Base-by-base conservation (phyloP, 2,113 vertebrate species). In the Kobus ellipsiprymnus region DNA sequence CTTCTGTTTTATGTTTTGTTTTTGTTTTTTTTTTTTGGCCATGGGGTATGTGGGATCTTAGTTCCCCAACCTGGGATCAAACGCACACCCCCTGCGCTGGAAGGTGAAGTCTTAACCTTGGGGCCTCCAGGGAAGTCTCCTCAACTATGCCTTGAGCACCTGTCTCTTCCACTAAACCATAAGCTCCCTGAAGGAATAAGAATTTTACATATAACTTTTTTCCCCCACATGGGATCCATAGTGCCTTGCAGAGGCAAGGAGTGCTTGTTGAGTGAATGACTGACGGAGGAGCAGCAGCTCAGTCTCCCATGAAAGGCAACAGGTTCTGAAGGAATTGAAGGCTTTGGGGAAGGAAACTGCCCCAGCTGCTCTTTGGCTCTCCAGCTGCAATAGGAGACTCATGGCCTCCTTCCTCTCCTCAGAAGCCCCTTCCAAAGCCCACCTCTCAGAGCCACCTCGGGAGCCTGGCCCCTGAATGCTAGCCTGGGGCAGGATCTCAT, bases 141-240 rank as follows among this genome's bases (percentile, higher is more conserved):
- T 80, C 77, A 50, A 3, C 46, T 80, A 19, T 1, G 46, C 15
- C 46, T 80, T 50, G 77, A 80, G 27, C 8, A 4, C 46, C 27
- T 80, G 77, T 50, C 64, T 95, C 14, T 78, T 81, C 44, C 33
- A 71, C 6, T 64, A 40, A 55, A 59, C 59, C 14, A 11, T 21
- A 78, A 36, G 62, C 77, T 48, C 5, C 30, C 62, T 40, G 77
- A 57, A 74, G 46, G 25, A 21, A 54, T 23, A 71, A 54, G 57
- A 62, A 33, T 57, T 40, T 82, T 52, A 52, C 50, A 2, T 74
- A 6, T 59, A 15, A 93, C 36, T 52, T 21, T 50, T 14, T 13
- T 40, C 2, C 33, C 21, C 64, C 7, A 6, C 10, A 11, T 1
- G 4, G 36, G 48, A 7, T 2, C 16, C 30, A 11, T 16, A 30